These are phyloP conservation scores for Amblyteles armatorius DNA, from an alignment of 2,888 invertebrate genomes.

Conservation along the genomic window DNA sequence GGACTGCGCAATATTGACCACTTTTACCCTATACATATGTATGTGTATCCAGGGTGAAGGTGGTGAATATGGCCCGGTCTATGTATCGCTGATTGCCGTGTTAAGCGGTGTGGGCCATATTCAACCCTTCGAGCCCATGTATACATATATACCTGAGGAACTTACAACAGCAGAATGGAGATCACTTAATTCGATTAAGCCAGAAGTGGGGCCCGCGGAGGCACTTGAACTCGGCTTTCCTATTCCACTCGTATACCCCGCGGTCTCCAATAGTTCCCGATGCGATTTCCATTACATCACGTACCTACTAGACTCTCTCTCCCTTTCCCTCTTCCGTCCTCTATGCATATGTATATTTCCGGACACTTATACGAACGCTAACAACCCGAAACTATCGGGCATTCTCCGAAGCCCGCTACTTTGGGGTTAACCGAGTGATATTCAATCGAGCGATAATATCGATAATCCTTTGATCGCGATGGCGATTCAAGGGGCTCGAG, in stretches of 20 bases:
- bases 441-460: conserved; percentile 18
- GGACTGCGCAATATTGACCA: not conserved
- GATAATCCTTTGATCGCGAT: conserved; percentile 31
- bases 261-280: conserved; percentile 15
- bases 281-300: conserved; percentile 30
- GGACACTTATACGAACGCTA: not conserved
- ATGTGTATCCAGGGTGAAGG: not conserved
- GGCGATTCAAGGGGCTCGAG: not conserved
- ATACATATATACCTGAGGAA: not conserved
- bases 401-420: not conserved
- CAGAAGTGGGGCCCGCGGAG: not conserved
- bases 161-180: conserved; percentile 25
- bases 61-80: too few species aligned
- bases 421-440: conserved; percentile 3
- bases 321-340: not conserved
- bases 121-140: not conserved
- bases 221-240: conserved; percentile 30
- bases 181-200: conserved; percentile 30
- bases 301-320: not conserved
- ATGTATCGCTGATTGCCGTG: too few species aligned
- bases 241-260: conserved; percentile 8
- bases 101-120: too few species aligned
- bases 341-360: conserved; percentile 10
- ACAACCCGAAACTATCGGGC: conserved; percentile 10
- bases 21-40: not conserved